phyloP scores from a whole-genome alignment of 2,888 invertebrate species.

The Agrotis clavis region DNA sequence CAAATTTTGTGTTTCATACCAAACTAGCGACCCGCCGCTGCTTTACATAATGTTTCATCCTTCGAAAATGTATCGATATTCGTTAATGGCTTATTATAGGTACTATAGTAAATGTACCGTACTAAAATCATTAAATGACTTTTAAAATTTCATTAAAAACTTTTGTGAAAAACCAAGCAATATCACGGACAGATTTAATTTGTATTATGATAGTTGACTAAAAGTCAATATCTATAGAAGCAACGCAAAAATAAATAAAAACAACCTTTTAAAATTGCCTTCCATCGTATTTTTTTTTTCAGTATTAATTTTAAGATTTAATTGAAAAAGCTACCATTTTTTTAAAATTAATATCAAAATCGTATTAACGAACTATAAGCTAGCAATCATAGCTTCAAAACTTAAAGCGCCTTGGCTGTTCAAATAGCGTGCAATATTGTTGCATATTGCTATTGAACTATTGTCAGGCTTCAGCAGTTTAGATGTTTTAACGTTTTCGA shows the following conservation, averaged over 20 bases:
- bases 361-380: not conserved
- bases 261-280: not conserved
- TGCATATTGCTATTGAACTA: constrained; percentile 35
- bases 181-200: not conserved
- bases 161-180: not conserved
- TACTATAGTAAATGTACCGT: not conserved
- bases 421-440: not conserved
- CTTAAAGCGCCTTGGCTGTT: not conserved
- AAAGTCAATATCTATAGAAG: not conserved
- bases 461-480: constrained; percentile 30
- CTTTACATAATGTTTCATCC: not conserved
- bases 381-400: not conserved
- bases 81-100: not conserved
- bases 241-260: not conserved
- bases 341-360: not conserved
- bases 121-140: not conserved
- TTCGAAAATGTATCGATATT: not conserved
- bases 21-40: not conserved
- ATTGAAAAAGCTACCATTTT: not conserved
- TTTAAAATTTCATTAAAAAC: not conserved
- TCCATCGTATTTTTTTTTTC: not conserved
- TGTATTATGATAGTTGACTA: not conserved
- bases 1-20: not conserved
- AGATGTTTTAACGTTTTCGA: not conserved
- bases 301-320: not conserved